Conservation (phyloP, 53 echinoderm and acorn worm genomes). For the Apostichopus leukothele region DNA sequence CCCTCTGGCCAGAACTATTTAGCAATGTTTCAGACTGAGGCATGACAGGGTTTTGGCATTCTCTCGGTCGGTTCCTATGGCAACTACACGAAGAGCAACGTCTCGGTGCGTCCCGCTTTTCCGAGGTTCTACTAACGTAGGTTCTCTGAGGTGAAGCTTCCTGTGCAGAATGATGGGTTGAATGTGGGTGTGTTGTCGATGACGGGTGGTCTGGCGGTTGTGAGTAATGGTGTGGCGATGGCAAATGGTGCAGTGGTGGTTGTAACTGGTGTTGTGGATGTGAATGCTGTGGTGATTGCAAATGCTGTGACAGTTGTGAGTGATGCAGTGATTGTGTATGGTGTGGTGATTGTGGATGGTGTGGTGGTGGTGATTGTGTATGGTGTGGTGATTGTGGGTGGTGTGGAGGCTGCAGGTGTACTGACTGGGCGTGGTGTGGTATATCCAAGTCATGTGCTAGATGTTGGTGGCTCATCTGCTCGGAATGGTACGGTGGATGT, state of each 20-base stretch:
- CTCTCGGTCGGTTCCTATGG: neutral
- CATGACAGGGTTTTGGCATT: too few relatives aligned
- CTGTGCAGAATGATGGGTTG: neutral
- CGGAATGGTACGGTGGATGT: neutral
- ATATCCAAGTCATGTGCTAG: neutral
- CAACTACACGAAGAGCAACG: neutral
- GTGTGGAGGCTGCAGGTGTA: neutral
- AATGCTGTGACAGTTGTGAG: neutral
- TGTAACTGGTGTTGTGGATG: neutral
- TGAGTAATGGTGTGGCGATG: neutral
- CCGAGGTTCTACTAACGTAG: neutral
- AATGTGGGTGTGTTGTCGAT: neutral
- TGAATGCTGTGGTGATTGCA: neutral
- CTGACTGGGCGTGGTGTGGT: neutral
- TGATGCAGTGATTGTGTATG: neutral
- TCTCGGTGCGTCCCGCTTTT: neutral
- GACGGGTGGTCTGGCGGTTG: too few relatives aligned
- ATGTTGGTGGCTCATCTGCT: neutral
- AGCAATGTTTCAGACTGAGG: too few relatives aligned
- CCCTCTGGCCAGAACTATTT: too few relatives aligned
- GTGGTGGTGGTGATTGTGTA: neutral
- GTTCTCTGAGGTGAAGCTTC: neutral
- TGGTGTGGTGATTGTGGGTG: neutral
- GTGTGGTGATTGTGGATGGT: neutral
- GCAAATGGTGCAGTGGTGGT: neutral